Evolutionary conservation across 2,797 vertebrate species (phyloP), one percentile per base, ranked within the genome.

Genomic region (Denticeps clupeoides): DNA sequence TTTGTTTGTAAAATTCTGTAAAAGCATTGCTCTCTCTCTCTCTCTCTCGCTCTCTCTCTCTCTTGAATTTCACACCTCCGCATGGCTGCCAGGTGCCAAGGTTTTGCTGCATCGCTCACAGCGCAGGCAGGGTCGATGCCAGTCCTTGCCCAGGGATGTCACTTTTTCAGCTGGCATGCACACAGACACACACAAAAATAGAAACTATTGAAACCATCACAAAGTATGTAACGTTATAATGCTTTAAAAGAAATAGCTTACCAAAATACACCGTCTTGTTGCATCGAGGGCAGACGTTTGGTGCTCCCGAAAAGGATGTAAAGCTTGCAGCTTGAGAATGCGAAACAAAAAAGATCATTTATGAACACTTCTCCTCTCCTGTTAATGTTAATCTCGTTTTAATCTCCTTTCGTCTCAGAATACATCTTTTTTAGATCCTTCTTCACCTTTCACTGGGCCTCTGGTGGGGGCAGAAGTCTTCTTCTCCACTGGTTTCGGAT

Each of bases 211-310:
- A n/a, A n/a, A n/a, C n/a, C n/a, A n/a, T n/a, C n/a, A n/a, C n/a
- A n/a, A n/a, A n/a, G n/a, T n/a, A n/a, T n/a, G n/a, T n/a, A n/a
- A n/a, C n/a, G n/a, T n/a, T n/a, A n/a, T n/a, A n/a, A n/a, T n/a
- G n/a, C n/a, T n/a, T n/a, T n/a, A n/a, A n/a, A n/a, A n/a, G n/a
- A n/a, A n/a, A n/a, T n/a, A n/a, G n/a, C 83, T 80, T 58, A 89
- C 87, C 87, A 16, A 89, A 89, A 53, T 82, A 89, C 1, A 89
- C 87, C 0, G 82, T 82, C 51, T 85, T 82, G 60, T 75, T 76
- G 67, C 87, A 89, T 8, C 83, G 71, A 12, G 84, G 85, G 54
- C 87, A 89, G 62, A 80, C 57, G 2, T 83, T 82, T 2, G 81
- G 83, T 50, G 84, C 82, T 54, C 76, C 80, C 4, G 78, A 73